phyloP scores from a whole-genome alignment of 2,797 vertebrate genomes.

The Sebastes itinus region DNA sequence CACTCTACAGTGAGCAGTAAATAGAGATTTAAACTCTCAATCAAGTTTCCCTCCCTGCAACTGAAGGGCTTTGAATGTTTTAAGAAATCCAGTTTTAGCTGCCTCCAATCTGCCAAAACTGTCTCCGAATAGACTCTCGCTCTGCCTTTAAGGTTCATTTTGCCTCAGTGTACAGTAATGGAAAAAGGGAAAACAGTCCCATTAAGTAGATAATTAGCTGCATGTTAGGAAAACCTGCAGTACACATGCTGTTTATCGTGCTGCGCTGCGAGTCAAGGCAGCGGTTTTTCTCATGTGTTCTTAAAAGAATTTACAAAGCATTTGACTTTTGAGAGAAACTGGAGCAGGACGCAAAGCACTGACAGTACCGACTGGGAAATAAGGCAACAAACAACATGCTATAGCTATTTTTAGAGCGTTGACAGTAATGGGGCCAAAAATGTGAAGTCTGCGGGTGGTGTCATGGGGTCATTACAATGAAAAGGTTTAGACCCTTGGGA shows the following conservation, averaged over 20 bases:
- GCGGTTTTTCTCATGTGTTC: not conserved
- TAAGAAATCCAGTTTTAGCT: conserved; percentile 1
- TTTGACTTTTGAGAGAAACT: not conserved
- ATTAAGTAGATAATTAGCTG: conserved; percentile 56
- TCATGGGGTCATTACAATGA: not conserved
- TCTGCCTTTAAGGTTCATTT: conserved; percentile 25
- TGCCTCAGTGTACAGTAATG: conserved; percentile 47
- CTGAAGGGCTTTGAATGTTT: not conserved
- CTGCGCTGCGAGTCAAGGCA: not conserved
- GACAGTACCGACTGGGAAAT: not conserved
- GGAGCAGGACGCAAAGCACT: not conserved
- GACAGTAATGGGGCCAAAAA: not conserved
- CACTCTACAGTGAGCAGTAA: not conserved
- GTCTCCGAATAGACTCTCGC: conserved; percentile 16
- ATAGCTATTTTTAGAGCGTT: not conserved
- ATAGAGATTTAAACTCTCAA: not conserved
- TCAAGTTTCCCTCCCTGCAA: not conserved
- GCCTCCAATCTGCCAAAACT: conserved; percentile 1
- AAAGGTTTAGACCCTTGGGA: not conserved
- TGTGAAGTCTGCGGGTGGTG: not conserved
- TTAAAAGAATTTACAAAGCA: not conserved
- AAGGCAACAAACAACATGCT: not conserved
- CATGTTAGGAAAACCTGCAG: conserved; percentile 43
- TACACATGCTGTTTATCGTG: conserved; percentile 35
- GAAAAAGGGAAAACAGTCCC: conserved; percentile 55